A percentile compares a stretch with the other conserved stretches of the same genome.
These are phyloP conservation scores for Hiodon tergisus DNA, from an alignment of 2,113 vertebrate species.

Conservation along the genomic window DNA sequence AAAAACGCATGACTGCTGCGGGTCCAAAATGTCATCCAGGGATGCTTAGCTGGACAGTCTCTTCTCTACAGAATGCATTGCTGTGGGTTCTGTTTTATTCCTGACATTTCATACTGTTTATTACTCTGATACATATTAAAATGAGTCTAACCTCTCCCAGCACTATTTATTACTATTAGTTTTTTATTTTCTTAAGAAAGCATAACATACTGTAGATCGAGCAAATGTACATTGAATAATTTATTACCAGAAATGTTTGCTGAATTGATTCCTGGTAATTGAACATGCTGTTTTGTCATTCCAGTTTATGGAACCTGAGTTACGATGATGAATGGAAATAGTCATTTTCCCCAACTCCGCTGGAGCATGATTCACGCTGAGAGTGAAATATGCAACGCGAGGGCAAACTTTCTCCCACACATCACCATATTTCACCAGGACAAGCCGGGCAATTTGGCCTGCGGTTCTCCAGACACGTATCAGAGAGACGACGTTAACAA, in stretches of 20 bases:
- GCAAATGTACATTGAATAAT: background rate
- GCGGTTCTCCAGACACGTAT: background rate
- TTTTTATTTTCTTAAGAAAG: no score
- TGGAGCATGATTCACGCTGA: constrained; percentile 12
- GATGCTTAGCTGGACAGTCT: no score
- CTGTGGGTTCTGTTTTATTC: no score
- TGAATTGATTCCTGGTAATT: background rate
- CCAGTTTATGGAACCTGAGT: constrained; percentile 18
- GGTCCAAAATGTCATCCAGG: no score
- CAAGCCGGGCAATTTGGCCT: background rate
- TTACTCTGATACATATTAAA: no score
- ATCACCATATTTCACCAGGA: constrained; percentile 20
- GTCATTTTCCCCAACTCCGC: constrained; percentile 7
- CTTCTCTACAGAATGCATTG: no score
- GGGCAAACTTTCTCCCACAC: background rate
- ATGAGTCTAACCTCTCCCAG: no score
- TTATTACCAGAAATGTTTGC: constrained; percentile 12
- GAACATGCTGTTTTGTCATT: constrained; percentile 8
- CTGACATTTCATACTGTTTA: no score
- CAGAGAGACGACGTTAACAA: background rate
- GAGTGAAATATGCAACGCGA: constrained; percentile 9
- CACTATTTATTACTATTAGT: no score
- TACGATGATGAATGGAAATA: constrained; percentile 18
- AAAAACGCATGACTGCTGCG: no score
- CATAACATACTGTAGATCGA: no score